Conservation (phyloP, 2,888 invertebrate species). For the Lottia scabra region DNA sequence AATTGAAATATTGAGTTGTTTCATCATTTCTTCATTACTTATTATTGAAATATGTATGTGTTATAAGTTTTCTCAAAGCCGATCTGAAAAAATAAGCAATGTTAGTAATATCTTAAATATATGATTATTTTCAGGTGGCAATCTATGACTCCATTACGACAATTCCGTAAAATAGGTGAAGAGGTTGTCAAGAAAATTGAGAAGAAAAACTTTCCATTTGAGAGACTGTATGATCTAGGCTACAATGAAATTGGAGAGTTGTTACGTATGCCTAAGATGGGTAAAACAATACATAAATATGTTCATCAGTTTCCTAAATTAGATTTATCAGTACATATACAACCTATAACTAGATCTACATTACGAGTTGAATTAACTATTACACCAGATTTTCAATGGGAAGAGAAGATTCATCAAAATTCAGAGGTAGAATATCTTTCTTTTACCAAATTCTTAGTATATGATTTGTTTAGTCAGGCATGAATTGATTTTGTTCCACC, state of each 20-base stretch:
- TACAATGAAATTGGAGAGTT: constrained; percentile 98
- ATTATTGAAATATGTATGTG: too few species aligned
- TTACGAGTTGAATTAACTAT: constrained; percentile 95
- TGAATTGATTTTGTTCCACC: too few species aligned
- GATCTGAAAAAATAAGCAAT: too few species aligned
- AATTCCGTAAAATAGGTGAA: constrained; percentile 97
- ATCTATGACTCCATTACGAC: constrained; percentile 97
- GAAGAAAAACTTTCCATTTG: constrained; percentile 82
- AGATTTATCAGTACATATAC: constrained; percentile 95
- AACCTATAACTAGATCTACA: constrained; percentile 91
- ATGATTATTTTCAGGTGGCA: constrained; percentile 79
- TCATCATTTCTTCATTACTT: too few species aligned
- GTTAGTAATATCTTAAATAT: background rate
- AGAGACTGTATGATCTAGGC: constrained; percentile 91
- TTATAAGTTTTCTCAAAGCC: too few species aligned
- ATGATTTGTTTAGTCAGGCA: too few species aligned
- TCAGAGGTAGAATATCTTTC: constrained; percentile 68
- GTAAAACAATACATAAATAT: constrained; percentile 91
- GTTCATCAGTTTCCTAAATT: constrained; percentile 94
- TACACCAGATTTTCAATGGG: constrained; percentile 99
- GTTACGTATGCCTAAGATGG: constrained; percentile 88
- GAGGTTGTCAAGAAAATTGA: constrained; percentile 97
- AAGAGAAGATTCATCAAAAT: constrained; percentile 87
- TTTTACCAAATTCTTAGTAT: background rate
- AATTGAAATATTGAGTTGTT: too few species aligned